These are phyloP conservation scores for Capitulum mitella DNA, from an alignment of 2,888 invertebrate genomes.

Conservation along the genomic window DNA sequence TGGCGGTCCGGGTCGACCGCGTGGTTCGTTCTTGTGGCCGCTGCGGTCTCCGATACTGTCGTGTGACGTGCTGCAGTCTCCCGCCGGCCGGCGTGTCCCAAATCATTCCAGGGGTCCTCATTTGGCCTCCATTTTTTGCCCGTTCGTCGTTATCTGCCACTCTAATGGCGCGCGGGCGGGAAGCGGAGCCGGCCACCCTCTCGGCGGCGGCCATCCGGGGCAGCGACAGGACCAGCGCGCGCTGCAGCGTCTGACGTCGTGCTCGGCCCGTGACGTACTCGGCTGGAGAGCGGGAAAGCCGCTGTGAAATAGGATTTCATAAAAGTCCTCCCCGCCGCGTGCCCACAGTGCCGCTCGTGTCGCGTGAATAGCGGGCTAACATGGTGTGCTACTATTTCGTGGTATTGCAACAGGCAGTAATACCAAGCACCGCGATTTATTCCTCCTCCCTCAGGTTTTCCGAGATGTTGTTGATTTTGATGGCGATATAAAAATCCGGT, in stretches of 20 bases:
- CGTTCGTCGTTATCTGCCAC: too few relatives aligned
- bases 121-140: background rate
- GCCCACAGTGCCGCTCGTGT: background rate
- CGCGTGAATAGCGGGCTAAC: background rate
- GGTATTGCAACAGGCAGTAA: background rate
- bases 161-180: too few relatives aligned
- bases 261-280: too few relatives aligned
- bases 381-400: background rate
- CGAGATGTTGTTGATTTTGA: slow-evolving; percentile 16
- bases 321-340: background rate
- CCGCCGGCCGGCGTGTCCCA: too few relatives aligned
- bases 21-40: too few relatives aligned
- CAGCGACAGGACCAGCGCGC: too few relatives aligned
- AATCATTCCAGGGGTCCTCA: too few relatives aligned
- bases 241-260: too few relatives aligned
- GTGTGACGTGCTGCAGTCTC: background rate
- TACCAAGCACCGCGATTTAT: background rate
- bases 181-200: too few relatives aligned
- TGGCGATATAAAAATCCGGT: background rate
- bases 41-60: background rate
- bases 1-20: too few relatives aligned
- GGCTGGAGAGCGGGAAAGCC: too few relatives aligned
- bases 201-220: too few relatives aligned
- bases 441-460: background rate
- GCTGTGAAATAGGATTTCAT: background rate